Base-by-base conservation (phyloP, 1,140 invertebrate genomes). In the Pachypeltis micranthus region DNA sequence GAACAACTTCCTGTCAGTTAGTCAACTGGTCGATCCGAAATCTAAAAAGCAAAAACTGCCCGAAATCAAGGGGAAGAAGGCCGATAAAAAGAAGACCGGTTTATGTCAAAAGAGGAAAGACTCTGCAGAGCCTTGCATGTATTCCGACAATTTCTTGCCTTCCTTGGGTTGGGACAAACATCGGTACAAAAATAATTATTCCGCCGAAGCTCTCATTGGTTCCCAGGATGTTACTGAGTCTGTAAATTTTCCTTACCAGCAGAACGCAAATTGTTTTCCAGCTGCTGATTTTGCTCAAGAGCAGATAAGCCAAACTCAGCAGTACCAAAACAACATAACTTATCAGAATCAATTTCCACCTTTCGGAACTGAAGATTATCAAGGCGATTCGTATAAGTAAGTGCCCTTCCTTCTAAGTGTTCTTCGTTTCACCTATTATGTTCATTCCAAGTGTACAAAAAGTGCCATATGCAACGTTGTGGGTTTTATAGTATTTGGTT, bases 11-110 rank as follows among this genome's bases (percentile, higher is more conserved):
- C 67, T 85, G 2, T 85, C 83, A 0, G 83, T 85, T 0, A 85
- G 82, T 72, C 82, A 85, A 65, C 68, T 85, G 10, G 81, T 85
- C 12, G 81, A 85, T 64, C 79, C 64, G 1, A 65, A 65, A 80
- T 27, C 77, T 76, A 62, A 81, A 81, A 66, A 74, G 71, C 1
- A 78, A 79, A 56, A 75, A 76, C 56, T 70, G 65, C 57, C 27
- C 44, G 51, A 65, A 67, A 44, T 28, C 34, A 47, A 64, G 28
- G 27, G 31, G 34, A 4, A 66, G 19, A 55, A 68, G 58, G 14
- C 31, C 58, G 39, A 66, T 51, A 51, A 63, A 55, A 56, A 44
- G 23, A 56, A n/a, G 21, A 62, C 55, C 62, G 39, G 24, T 19
- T 29, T 51, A 54, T 62, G 25, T 51, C 27, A 25, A 14, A 61